Evolutionary conservation across 2,113 vertebrate species (phyloP), one percentile per base, ranked within the genome.

Genomic region (Atherinomorus stipes): DNA sequence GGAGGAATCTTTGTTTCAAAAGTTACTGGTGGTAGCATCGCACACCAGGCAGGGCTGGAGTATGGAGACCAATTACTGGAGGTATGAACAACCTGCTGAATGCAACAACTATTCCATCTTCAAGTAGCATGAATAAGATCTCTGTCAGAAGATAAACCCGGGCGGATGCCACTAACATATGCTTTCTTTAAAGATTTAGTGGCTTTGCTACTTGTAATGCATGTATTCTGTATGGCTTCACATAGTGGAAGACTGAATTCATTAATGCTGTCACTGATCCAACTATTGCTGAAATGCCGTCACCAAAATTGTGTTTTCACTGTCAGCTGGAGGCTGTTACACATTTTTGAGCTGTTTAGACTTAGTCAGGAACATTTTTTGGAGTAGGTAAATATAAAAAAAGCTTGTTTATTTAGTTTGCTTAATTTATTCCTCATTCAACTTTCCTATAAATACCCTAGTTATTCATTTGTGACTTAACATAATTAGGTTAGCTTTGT

Each of bases 1-100:
- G 98, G 97, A 5, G 97, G 98, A 0, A 96, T 99, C 91, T 99
- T 99, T 60, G 97, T 99, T 26, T 99, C 97, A 56, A 99, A 99
- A 93, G 98, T 99, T 71, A 99, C 97, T 0, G 89, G 91, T 44
- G 97, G 97, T 26, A 99, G 98, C 91, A 99, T 99, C 47, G 98
- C 98, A 34, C 96, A 99, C 90, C 97, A 99, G 87, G 98, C 98
- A 1, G 97, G 97, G 65, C 92, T 99, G 57, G 97, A 98, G 85
- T 99, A 98, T 11, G 98, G 98, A 60, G 98, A 99, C 92, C 98
- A 99, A 88, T 92, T 99, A 73, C 93, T 99, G 52, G 98, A 99
- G 97, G 98, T 98, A 92, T 89, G 84, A 77, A 40, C 58, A 59
- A n/a, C 11, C 28, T 23, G n/a, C 70, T 62, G 28, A 47, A 47